Evolutionary conservation across 2,797 vertebrate genomes (phyloP), one percentile per base, ranked within the genome.

Genomic region (Pteronotus mesoamericanus): DNA sequence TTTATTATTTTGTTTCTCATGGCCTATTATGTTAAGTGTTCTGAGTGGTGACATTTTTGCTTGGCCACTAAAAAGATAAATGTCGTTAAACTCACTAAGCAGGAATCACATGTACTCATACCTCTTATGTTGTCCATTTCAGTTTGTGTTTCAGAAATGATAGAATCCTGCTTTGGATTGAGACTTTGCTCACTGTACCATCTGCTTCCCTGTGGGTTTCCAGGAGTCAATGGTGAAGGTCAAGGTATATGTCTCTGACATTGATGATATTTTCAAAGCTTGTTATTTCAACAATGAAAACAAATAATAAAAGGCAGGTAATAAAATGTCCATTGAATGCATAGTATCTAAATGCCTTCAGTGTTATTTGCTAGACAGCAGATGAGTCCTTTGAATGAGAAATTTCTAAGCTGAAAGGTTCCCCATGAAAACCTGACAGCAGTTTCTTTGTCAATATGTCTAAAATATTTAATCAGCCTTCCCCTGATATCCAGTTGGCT

Each of bases 161-260:
- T 92, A 71, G 94, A 96, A 90, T 94, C 16, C 51, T 88, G 39
- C 42, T 79, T 87, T 94, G 72, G 53, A 87, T 72, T 46, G 19
- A 96, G 44, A 51, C 34, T 61, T 94, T 82, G 14, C 61, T 79
- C 64, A 85, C 18, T 55, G 46, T 64, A 68, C 61, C 77, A 11
- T 94, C 61, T 86, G 77, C 51, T 87, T 93, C 44, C 92, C 87
- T 55, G 6, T 79, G 55, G 68, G 64, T 57, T 93, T 86, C 61
- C 42, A 94, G 51, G 59, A 96, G 86, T 82, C 68, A 72, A 26
- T 66, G 72, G 68, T 86, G 80, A 96, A 96, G 94, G 95, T 96
- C 97, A 96, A 94, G 57, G 44, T 46, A 79, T 89, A 96, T 79
- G 78, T 95, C 94, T 96, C 83, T 97, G 91, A 94, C 95, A 96